Evolutionary conservation across 1,140 invertebrate species (phyloP), one percentile per base, ranked within the genome.

Genomic region (Hyposmocoma kahamanoa): DNA sequence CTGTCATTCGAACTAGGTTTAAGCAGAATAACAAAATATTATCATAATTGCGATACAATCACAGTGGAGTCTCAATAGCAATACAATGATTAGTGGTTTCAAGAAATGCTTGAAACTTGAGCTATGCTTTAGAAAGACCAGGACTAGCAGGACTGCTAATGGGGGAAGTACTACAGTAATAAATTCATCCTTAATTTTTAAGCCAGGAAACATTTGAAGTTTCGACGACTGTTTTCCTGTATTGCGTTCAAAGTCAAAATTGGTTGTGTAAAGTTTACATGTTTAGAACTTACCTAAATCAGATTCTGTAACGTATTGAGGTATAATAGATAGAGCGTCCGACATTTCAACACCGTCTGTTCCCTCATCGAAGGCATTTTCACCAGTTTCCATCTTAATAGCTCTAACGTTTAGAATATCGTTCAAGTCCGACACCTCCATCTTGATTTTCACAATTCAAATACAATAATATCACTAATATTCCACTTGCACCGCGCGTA

Each of bases 301-400:
- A 13, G 72, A 66, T 44, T 86, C 84, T 0, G 76, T 72, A 5
- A 84, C 80, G 45, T 85, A 87, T 43, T 86, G 85, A 3, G 81
- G 72, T 32, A 86, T 80, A 41, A 83, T 69, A 11, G 78, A 71
- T 34, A 80, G 13, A n/a, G 81, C 65, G 59, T 84, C 78, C 4
- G 65, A 56, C 9, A 56, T 49, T 42, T 76, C 75, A 1, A 66
- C 70, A 30, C 56, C 55, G 22, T 24, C 32, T 10, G 53, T 60
- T 13, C 57, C 41, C 38, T 75, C 72, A 6, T 58, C 62, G 52
- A 73, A 84, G 17, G 46, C 53, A 59, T 62, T 66, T 44, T 78
- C 77, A 8, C 43, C 54, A 28, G 54, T 70, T 70, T 84, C 81
- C 81, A 84, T 84, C 67, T 84, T 84, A 42, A 82, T 82, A 26